Evolutionary conservation across 2,797 vertebrate genomes (phyloP), one percentile per base, ranked within the genome.

Genomic region (Microtus agrestis): DNA sequence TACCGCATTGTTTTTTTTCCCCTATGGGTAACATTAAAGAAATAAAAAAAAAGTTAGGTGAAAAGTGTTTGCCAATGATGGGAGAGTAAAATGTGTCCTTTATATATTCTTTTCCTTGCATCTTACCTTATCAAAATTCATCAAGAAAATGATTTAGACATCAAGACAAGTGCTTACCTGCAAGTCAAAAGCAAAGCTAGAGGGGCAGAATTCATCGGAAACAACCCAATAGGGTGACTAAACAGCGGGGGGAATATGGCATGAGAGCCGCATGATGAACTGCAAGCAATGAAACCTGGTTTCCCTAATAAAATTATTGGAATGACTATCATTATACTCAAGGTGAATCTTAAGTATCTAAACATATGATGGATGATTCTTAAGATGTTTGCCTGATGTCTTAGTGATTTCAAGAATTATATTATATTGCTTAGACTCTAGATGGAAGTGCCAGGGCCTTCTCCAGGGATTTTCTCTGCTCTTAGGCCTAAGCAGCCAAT

Each of bases 311-410:
- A 85, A 94, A 74, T 86, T 59, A 79, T 67, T 10, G 90, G 59
- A 73, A 59, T 56, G 43, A 88, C 89, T 27, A 81, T 94, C 34
- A 76, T 95, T 63, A 94, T 92, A 91, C 88, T 95, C 48, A 90
- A 81, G 31, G 48, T 73, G 40, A 90, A 54, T 88, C 31, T 88
- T 91, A 65, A 14, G 19, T 19, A 63, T 76, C 40, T 92, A 90
- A 73, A 95, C 59, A 63, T 43, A 21, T 51, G 37, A 87, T 51
- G 61, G 43, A 67, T 73, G 81, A 31, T 89, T 93, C 59, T 91
- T 88, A 87, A 95, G 65, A 91, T 94, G 74, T 29, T 13, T 51
- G 86, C 27, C 43, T 91, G 31, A 54, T 88, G 25, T 14, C 11
- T 85, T 69, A 89, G 61, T 73, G 76, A 84, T 87, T 96, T 96